These are phyloP conservation scores for Brachionichthys hirsutus DNA, from an alignment of 2,113 vertebrate species.

Conservation along the genomic window DNA sequence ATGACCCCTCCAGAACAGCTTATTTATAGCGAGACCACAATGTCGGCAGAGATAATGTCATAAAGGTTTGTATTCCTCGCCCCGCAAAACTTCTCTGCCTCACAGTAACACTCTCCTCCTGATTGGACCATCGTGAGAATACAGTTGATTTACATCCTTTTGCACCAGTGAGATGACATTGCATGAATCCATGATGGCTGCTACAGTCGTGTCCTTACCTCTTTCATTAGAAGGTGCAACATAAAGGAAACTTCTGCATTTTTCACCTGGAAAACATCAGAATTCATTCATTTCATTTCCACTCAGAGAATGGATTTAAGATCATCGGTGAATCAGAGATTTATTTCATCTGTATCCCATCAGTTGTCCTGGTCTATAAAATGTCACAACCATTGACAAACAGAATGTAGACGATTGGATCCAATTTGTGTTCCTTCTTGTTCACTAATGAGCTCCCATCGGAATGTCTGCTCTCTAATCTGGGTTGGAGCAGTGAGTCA, in stretches of 20 bases:
- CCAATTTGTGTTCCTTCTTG: background rate
- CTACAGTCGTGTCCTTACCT: conserved; percentile 74
- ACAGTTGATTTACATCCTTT: background rate
- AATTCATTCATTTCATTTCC: conserved; percentile 14
- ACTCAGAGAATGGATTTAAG: background rate
- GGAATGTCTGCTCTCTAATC: conserved; percentile 3
- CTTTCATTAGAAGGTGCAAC: conserved; percentile 84
- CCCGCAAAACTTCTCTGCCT: too few relatives aligned
- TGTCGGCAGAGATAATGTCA: too few relatives aligned
- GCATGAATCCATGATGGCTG: background rate
- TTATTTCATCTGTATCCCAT: too few relatives aligned
- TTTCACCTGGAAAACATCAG: conserved; percentile 81
- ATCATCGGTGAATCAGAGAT: too few relatives aligned
- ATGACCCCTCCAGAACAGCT: too few relatives aligned
- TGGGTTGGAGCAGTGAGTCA: background rate
- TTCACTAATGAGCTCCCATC: too few relatives aligned
- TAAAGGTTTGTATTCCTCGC: too few relatives aligned
- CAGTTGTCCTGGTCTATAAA: too few relatives aligned
- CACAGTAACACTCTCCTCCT: too few relatives aligned
- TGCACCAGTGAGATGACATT: background rate
- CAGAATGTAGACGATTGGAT: background rate
- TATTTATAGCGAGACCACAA: too few relatives aligned
- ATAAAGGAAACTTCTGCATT: conserved; percentile 86
- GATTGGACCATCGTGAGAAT: too few relatives aligned
- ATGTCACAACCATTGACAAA: too few relatives aligned